Evolutionary conservation across 2,888 invertebrate species (phyloP).

Genomic region (Chorisops tibialis): DNA sequence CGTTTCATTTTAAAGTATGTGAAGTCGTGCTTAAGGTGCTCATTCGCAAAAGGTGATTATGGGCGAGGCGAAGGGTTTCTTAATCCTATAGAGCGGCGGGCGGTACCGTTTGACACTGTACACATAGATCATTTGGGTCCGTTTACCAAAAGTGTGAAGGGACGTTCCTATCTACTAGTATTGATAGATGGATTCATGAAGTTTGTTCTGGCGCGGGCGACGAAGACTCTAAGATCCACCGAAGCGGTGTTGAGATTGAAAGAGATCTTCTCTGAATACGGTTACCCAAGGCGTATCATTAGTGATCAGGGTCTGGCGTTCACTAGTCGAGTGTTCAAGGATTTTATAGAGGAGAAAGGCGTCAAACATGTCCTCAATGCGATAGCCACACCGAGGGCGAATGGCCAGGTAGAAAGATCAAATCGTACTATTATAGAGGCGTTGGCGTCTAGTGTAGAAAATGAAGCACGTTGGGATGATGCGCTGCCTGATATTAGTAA

Average conservation of each 20-base stretch:
- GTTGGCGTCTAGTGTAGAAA: too few species aligned
- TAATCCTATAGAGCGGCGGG: slow-evolving; percentile 26
- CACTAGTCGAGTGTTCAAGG: slow-evolving; percentile 36
- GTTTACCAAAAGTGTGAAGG: slow-evolving; percentile 6
- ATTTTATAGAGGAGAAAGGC: slow-evolving; percentile 32
- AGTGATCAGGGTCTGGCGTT: slow-evolving; percentile 39
- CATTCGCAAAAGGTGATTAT: slow-evolving; percentile 22
- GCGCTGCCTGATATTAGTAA: too few species aligned
- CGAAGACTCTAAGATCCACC: not conserved
- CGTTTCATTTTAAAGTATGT: slow-evolving; percentile 27
- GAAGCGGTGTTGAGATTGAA: not conserved
- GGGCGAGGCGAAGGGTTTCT: slow-evolving; percentile 8
- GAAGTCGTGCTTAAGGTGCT: slow-evolving; percentile 26
- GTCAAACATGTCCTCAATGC: slow-evolving; percentile 37
- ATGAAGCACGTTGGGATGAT: too few species aligned
- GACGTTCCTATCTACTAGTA: slow-evolving; percentile 1
- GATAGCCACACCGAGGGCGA: too few species aligned
- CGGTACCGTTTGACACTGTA: slow-evolving; percentile 1
- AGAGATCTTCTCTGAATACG: not conserved
- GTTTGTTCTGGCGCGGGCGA: slow-evolving; percentile 20
- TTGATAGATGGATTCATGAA: slow-evolving; percentile 16
- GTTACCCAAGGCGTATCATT: slow-evolving; percentile 35
- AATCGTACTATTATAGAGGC: too few species aligned
- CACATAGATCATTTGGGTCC: slow-evolving; percentile 20
- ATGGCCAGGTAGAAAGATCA: too few species aligned